Conservation (phyloP, 2,888 invertebrate genomes). For the Lasius fuliginosus region DNA sequence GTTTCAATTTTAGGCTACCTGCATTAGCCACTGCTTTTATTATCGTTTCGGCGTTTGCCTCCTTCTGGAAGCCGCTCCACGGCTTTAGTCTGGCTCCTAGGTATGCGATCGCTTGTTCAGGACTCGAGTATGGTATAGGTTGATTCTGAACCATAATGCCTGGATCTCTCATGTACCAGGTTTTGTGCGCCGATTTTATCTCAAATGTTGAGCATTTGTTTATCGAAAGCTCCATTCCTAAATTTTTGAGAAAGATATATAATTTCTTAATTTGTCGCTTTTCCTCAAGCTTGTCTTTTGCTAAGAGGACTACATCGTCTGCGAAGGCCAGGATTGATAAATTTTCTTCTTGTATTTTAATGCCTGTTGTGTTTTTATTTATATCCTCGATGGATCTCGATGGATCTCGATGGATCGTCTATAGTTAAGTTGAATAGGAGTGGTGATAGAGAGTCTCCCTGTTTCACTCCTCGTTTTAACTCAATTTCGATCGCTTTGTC, state of each 20-base stretch:
- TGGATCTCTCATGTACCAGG: constrained; percentile 54
- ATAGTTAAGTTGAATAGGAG: background rate
- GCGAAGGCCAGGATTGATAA: constrained; percentile 64
- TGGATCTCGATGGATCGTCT: too few relatives aligned
- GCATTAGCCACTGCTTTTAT: background rate
- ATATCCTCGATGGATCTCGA: background rate
- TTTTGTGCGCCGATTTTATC: background rate
- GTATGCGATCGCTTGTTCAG: background rate
- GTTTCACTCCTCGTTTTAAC: background rate
- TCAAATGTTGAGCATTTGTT: constrained; percentile 57
- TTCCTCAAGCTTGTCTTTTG: background rate
- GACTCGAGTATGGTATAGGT: background rate
- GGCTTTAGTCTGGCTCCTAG: background rate
- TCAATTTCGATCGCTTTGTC: too few relatives aligned
- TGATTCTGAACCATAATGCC: background rate
- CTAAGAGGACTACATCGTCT: background rate
- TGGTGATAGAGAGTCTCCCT: background rate
- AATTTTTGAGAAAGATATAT: fast-evolving
- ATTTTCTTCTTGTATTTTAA: background rate
- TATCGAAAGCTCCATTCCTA: constrained; percentile 60
- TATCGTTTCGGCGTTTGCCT: background rate
- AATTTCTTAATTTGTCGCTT: background rate
- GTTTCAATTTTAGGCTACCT: constrained; percentile 26
- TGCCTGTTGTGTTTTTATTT: background rate
- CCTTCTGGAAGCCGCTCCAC: constrained; percentile 21